phyloP scores from a whole-genome alignment of 64 coral and sea anemone genomes.

The Stichodactyla helianthus region DNA sequence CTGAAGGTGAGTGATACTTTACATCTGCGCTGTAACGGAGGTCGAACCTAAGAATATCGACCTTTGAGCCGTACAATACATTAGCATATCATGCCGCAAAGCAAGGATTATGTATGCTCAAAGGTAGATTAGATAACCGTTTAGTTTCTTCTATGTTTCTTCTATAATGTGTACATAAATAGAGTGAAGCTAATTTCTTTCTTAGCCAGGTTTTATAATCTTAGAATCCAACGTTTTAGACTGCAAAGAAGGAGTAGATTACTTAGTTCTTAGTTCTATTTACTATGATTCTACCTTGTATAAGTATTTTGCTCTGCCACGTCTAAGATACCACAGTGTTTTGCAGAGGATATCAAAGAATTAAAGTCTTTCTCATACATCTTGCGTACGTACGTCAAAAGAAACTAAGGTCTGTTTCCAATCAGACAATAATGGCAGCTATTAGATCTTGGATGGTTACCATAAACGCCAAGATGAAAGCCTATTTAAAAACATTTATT shows the following conservation, averaged over 20 bases:
- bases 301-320: not conserved
- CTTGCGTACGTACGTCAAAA: not conserved
- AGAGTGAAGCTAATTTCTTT: too few species aligned
- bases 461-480: not conserved
- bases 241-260: too few species aligned
- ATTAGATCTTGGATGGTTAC: not conserved
- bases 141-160: not conserved
- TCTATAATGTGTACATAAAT: too few species aligned
- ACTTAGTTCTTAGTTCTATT: too few species aligned
- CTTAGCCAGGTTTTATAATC: too few species aligned
- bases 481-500: constrained; percentile 2
- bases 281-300: too few species aligned
- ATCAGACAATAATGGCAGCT: not conserved
- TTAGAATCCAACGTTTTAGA: too few species aligned
- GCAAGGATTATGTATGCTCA: not conserved
- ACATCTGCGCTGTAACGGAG: not conserved
- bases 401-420: not conserved
- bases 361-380: not conserved
- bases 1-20: not conserved
- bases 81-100: not conserved
- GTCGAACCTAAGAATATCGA: not conserved
- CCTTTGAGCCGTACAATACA: not conserved
- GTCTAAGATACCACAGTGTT: not conserved
- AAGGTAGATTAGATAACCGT: too few species aligned
- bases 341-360: not conserved